Base-by-base conservation (phyloP, 2,888 invertebrate genomes). In the Hemithea aestivaria region DNA sequence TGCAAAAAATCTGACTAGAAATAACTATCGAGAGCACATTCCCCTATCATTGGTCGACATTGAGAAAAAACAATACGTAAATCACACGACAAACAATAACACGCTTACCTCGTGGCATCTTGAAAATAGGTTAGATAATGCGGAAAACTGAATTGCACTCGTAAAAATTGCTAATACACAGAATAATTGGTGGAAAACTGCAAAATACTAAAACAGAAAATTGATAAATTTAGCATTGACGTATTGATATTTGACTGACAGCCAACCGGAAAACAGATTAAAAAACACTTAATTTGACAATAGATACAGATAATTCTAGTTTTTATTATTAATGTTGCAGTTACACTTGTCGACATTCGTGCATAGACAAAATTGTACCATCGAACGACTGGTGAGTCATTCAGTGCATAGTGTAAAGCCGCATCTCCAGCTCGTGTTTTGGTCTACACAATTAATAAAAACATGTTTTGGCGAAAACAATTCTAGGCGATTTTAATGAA, bases 71-170 rank as follows among this genome's bases (percentile, higher is more conserved):
- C 39, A 38, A 54, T 50, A 53, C 45, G 29, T 25, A 28, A 21
- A 25, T 20, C 33, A 25, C 10, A 20, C 20, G 10, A 51, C 42
- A 51, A 49, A 40, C 30, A 31, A 47, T 36, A 16, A 5, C 5
- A 4, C 5, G 67, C 78, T 78, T 67, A 85, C 85, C 85, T 67
- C 85, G 83, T 67, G 85, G 85, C 85, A 85, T 85, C 48, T 54
- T 79, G 62, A 40, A 29, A 29, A 36, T 45, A 51, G 53, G 39
- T 50, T 50, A 52, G 45, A 33, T 12, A 22, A 30, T 7, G 20
- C n/a, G 7, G 12, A 20, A 29, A 11, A 20, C 7, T 16, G 12
- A 16, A 32, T 21, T 5, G 10, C 12, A 28, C 10, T 27, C 9
- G 16, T 9, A 7, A 11, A 30, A 24, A 4, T 20, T n/a, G 2